Percentiles rank a stretch among this genome's conserved stretches.
Conservation (phyloP, 2,888 invertebrate species). For the Escarpia spicata region DNA sequence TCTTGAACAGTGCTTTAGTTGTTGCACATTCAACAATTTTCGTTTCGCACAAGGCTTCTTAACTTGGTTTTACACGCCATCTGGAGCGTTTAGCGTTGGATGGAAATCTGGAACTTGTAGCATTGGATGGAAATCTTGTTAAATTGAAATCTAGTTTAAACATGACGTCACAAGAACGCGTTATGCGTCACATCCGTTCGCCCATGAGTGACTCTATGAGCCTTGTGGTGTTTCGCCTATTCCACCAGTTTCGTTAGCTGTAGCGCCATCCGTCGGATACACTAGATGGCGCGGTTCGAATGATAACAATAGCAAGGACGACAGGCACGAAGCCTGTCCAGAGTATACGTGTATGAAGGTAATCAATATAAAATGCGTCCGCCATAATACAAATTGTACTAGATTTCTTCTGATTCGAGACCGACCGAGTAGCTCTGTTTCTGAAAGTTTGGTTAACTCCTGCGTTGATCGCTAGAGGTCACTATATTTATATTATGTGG, state of each 20-base stretch:
- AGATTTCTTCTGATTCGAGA: background rate
- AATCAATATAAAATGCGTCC: background rate
- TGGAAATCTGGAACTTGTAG: too few relatives aligned
- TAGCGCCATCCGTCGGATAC: background rate
- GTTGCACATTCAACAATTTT: too few relatives aligned
- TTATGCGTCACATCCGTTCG: background rate
- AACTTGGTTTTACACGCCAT: too few relatives aligned
- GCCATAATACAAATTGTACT: background rate
- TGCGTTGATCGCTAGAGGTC: background rate
- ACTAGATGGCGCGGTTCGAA: conserved; percentile 12
- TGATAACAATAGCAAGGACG: background rate
- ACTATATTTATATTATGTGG: background rate
- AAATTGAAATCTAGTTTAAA: background rate
- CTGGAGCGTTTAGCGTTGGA: too few relatives aligned
- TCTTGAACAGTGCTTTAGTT: too few relatives aligned
- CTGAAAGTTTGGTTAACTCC: background rate
- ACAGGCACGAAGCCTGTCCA: background rate
- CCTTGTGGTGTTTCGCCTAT: background rate
- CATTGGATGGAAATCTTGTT: too few relatives aligned
- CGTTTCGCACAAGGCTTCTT: too few relatives aligned
- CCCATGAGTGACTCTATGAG: background rate
- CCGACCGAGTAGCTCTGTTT: background rate
- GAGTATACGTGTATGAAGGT: background rate
- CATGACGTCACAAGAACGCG: conserved; percentile 1
- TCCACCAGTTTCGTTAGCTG: background rate